Evolutionary conservation across 2,797 vertebrate genomes (phyloP), one percentile per base, ranked within the genome.

Genomic region (Emys orbicularis): DNA sequence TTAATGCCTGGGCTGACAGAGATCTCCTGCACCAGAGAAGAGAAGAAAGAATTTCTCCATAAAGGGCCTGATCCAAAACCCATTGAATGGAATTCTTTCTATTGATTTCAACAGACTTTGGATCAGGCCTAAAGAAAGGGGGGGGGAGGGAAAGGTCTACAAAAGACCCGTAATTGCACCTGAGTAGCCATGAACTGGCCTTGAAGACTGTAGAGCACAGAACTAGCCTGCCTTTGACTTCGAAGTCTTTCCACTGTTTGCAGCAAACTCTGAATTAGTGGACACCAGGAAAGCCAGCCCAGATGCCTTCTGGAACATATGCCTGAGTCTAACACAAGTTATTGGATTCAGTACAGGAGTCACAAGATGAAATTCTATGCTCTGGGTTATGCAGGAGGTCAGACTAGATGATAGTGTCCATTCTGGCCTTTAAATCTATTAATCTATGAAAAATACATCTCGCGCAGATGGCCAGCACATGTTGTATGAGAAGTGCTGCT

Each of bases 321-420:
- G 18, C n/a, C 34, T 19, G 13, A 19, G 31, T 16, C 16, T 34
- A 37, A 37, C 31, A 68, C 34, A 34, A 68, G 8, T n/a, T 18
- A 18, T 19, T 34, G n/a, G 65, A 16, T 37, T 68, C 65, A 68
- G n/a, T n/a, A 37, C 34, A 37, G 61, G 65, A 68, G n/a, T 18
- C 65, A 9, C 34, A 18, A 34, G n/a, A n/a, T n/a, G n/a, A 68
- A 37, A 68, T 37, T 68, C 65, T 37, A 68, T 31, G 57, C 29
- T 90, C 16, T 81, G 65, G 23, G 21, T 86, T 21, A 93, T 77
- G n/a, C 31, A 86, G 2, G 23, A 86, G 2, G 25, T 72, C 0
- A 0, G 25, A 25, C 19, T 1, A 19, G 4, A 72, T 1, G 1
- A 21, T 23, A n/a, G 0, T 1, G 52, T 81, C 84, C 5, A 1